Evolutionary conservation across 1,140 invertebrate species (phyloP).

Genomic region (Gonatopus flavifemur): DNA sequence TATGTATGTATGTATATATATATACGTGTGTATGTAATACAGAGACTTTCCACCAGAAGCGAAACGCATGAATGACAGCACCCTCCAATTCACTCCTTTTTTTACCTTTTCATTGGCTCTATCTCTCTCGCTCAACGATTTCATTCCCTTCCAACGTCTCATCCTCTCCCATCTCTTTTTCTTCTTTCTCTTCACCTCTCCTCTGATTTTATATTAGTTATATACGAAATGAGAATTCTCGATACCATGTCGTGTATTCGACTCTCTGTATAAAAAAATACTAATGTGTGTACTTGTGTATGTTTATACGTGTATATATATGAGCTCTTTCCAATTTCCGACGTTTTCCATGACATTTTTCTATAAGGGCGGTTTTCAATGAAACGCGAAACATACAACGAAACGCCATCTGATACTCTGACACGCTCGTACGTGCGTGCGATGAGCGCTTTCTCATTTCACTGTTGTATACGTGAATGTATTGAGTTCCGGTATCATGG

Average conservation of each 20-base stretch:
- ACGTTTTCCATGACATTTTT: conserved; percentile 58
- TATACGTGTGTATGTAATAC: too few species aligned
- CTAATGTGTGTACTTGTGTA: too few species aligned
- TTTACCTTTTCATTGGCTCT: neutral
- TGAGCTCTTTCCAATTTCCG: conserved; percentile 60
- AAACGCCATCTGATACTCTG: conserved; percentile 55
- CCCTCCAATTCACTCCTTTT: neutral
- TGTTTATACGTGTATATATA: conserved; percentile 47
- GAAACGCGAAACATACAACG: conserved; percentile 53
- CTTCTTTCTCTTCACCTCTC: neutral
- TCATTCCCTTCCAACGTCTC: conserved; percentile 18
- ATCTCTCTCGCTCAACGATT: conserved; percentile 17
- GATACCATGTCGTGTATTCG: conserved; percentile 12
- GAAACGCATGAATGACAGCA: conserved; percentile 19
- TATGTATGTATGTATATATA: too few species aligned
- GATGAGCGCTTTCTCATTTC: conserved; percentile 1
- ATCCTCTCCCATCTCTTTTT: conserved; percentile 4
- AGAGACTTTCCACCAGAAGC: too few species aligned
- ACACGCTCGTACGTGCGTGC: conserved; percentile 38
- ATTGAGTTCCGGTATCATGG: too few species aligned
- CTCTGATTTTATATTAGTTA: conserved; percentile 45
- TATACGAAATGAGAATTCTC: conserved; percentile 52
- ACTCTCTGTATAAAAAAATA: too few species aligned
- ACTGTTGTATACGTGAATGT: neutral
- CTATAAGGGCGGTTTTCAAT: conserved; percentile 53